Evolutionary conservation across 2,888 invertebrate species (phyloP).

Genomic region (Brachyopa scutellaris): DNA sequence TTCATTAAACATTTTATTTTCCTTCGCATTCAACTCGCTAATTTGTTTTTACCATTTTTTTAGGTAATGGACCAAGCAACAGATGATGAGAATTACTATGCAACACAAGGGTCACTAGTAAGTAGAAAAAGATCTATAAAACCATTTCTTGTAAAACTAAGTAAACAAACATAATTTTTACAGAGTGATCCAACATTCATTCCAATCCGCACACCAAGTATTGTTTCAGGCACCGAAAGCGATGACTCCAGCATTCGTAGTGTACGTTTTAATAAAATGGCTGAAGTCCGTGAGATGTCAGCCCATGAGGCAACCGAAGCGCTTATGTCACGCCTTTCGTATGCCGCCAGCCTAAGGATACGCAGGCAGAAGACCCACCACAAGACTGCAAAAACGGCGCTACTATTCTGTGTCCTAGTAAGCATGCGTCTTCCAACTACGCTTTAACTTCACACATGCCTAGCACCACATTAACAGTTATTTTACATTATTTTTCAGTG

Average conservation of each 20-base stretch:
- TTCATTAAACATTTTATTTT: too few species aligned
- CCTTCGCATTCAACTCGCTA: too few species aligned
- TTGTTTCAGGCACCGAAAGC: constrained; percentile 88
- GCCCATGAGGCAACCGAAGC: constrained; percentile 96
- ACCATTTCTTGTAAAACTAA: neutral
- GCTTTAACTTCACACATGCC: constrained; percentile 62
- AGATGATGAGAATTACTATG: constrained; percentile 91
- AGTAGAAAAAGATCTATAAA: constrained; percentile 9
- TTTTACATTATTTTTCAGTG: constrained; percentile 86
- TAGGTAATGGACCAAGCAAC: constrained; percentile 89
- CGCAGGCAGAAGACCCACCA: constrained; percentile 84
- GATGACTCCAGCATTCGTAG: constrained; percentile 93
- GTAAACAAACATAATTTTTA: constrained; percentile 61
- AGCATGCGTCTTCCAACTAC: constrained; percentile 76
- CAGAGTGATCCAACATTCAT: constrained; percentile 96
- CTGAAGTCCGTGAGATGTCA: constrained; percentile 93
- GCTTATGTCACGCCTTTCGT: constrained; percentile 94
- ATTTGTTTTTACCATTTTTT: too few species aligned
- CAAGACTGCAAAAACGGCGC: constrained; percentile 91
- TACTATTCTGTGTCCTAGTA: constrained; percentile 93
- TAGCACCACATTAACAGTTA: constrained; percentile 27
- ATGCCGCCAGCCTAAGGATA: constrained; percentile 94
- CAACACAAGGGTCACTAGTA: constrained; percentile 83
- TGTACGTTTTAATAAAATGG: constrained; percentile 95
- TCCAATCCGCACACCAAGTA: constrained; percentile 87